Evolutionary conservation across 2,888 invertebrate genomes (phyloP).

Genomic region (Aspidiotus rigidus): DNA sequence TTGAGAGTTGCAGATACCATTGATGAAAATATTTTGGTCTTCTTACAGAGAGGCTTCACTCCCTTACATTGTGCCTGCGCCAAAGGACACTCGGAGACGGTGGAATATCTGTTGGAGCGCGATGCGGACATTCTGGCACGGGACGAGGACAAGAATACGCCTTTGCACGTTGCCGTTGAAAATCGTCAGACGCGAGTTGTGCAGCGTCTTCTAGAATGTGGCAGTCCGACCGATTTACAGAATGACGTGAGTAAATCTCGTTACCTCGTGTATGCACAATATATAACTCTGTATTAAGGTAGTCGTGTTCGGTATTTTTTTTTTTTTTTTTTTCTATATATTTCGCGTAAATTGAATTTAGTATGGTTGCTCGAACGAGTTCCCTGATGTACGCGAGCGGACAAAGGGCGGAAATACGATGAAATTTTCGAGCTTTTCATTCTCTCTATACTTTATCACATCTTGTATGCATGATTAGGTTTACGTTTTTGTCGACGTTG

Average conservation of each 20-base stretch:
- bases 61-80: slow-evolving; percentile 63
- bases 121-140: slow-evolving; percentile 59
- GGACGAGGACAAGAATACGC: slow-evolving; percentile 62
- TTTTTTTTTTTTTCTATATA: no score
- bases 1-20: no score
- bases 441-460: no score
- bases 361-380: no score
- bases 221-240: slow-evolving; percentile 54
- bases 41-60: slow-evolving; percentile 51
- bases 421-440: no score
- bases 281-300: no score
- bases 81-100: slow-evolving; percentile 55
- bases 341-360: no score
- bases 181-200: slow-evolving; percentile 65
- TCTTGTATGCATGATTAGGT: no score
- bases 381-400: no score
- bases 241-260: slow-evolving; percentile 43
- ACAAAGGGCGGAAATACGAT: no score
- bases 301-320: no score
- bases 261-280: not conserved
- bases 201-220: slow-evolving; percentile 57
- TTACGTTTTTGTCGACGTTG: no score
- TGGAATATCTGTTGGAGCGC: slow-evolving; percentile 50
- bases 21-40: slow-evolving; percentile 2
- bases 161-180: slow-evolving; percentile 66